Base-by-base conservation (phyloP, 2,888 invertebrate species). In the Heliconius ismenius region DNA sequence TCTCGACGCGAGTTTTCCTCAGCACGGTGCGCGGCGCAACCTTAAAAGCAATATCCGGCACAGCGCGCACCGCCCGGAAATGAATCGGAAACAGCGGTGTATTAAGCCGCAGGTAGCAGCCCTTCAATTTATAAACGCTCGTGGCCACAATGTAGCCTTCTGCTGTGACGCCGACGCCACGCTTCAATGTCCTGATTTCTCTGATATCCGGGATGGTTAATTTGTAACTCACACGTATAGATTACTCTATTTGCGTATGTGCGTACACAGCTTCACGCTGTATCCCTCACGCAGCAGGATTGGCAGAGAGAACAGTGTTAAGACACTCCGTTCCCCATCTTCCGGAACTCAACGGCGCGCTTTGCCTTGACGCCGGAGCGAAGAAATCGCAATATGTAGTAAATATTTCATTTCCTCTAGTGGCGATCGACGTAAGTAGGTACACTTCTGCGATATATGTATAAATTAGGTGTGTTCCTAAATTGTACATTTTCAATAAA, bases 21-120 rank as follows among this genome's bases (percentile, higher is more conserved):
- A 80, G 81, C 81, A 79, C 90, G 88, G 91, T 91, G 93, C 91
- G 93, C 88, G 88, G 91, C 90, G 87, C 91, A 91, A 90, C 94
- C 94, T 94, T 94, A 94, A 94, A 94, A 93, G 94, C 94, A 94
- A 94, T 94, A 94, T 94, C 94, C 94, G 94, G 93, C 89, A 88
- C 89, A 90, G 92, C 92, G 92, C 93, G 93, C 92, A 91, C 90
- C 91, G 91, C 84, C 92, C 92, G 94, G 94, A 94, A 94, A 94
- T 94, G 94, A 94, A 94, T 91, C 94, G 94, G 94, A 94, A 94
- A 94, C 94, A 89, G 93, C 89, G 94, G 94, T 92, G 94, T 94
- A 94, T 94, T 94, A 94, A 94, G 94, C 94, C 91, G 91, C 94
- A 94, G 94, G 94, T 94, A 94, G 90, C 89, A 90, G 91, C 92